Evolutionary conservation across 2,113 vertebrate species (phyloP), one percentile per base, ranked within the genome.

Genomic region (Tachycineta bicolor): DNA sequence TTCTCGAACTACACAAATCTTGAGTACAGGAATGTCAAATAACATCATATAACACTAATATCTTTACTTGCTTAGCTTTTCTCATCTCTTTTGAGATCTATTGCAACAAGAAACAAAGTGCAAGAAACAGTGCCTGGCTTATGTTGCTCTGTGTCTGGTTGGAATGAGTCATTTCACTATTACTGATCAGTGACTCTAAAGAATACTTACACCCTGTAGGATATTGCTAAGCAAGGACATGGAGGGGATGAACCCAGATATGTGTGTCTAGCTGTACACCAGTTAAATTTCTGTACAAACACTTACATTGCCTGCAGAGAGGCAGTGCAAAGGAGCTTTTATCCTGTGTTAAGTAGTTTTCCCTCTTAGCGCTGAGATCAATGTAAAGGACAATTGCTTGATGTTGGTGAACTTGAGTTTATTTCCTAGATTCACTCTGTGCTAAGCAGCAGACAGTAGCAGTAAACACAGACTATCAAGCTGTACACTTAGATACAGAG

Each of bases 1-100:
- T 47, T 46, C 76, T 90, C 0, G 0, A 77, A 18, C 39, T 50
- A 8, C 2, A 1, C 41, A 49, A 69, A 62, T 29, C 1, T 0
- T 43, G 46, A 79, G 39, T 31, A 41, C 17, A 64, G 39, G 58
- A 82, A 55, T 50, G 21, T 28, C 21, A 77, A n/a, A 7, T n/a
- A 80, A 41, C 34, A 62, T 56, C 12, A 31, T 31, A 5, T 3
- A 76, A 16, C 50, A 50, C n/a, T 49, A 67, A 29, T 80, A 62
- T 24, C 41, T 69, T 60, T 20, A 85, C 56, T 63, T 47, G 9
- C 53, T 71, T 56, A 34, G 55, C 58, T 74, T 59, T n/a, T 82
- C 39, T 41, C 8, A 2, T 70, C 44, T 88, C 67, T 83, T 87
- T 47, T 67, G 90, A 59, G 46, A 60, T 80, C 41, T 85, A 0